phyloP scores from a whole-genome alignment of 2,888 invertebrate genomes.

The Chironomus riparius region DNA sequence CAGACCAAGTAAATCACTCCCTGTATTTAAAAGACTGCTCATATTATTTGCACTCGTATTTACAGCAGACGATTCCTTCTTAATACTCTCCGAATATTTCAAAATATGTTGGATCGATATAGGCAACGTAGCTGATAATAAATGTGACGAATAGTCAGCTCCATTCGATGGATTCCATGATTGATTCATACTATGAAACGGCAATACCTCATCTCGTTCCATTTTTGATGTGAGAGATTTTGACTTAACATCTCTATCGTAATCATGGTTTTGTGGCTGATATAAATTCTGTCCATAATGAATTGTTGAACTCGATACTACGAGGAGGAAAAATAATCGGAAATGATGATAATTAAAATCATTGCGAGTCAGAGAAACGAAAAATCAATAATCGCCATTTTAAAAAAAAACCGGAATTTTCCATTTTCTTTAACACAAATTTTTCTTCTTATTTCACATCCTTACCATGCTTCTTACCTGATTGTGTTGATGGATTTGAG shows the following conservation, averaged over 20 bases:
- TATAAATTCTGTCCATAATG: constrained; percentile 44
- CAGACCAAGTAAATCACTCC: constrained; percentile 37
- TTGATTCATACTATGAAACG: constrained; percentile 21
- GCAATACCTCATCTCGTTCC: constrained; percentile 12
- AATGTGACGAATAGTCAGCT: constrained; percentile 43
- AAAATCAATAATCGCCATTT: constrained; percentile 24
- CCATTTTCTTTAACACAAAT: background rate
- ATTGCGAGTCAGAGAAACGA: constrained; percentile 2
- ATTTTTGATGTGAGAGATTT: background rate
- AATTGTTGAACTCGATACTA: constrained; percentile 41
- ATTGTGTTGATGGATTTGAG: constrained; percentile 11
- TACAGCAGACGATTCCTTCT: constrained; percentile 41
- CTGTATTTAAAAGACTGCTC: constrained; percentile 35
- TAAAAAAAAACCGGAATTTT: constrained; percentile 17
- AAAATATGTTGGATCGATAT: constrained; percentile 44
- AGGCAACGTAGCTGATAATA: constrained; percentile 44
- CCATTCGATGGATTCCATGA: constrained; percentile 40
- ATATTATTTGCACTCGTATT: constrained; percentile 36
- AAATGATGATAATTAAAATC: constrained; percentile 6
- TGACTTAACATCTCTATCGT: constrained; percentile 5
- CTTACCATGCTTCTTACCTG: constrained; percentile 3
- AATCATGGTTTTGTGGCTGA: constrained; percentile 43
- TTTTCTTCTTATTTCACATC: background rate
- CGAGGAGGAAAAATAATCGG: constrained; percentile 26
- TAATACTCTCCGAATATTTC: constrained; percentile 44